Evolutionary conservation across 2,797 vertebrate genomes (phyloP).

Genomic region (Denticeps clupeoides): DNA sequence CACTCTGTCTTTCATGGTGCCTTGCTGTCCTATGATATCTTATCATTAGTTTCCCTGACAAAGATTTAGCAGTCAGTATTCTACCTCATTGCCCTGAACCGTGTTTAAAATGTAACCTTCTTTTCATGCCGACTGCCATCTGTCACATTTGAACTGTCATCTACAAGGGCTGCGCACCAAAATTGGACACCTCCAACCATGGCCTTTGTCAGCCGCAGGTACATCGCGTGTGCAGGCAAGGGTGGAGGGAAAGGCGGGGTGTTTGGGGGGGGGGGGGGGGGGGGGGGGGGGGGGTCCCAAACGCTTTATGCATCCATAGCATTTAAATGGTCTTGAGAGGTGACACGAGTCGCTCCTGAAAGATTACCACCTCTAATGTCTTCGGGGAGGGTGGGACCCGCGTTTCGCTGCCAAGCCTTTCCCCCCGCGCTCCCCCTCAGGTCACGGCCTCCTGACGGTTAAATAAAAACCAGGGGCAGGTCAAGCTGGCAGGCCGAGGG

Average conservation of each 20-base stretch:
- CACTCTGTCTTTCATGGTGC: constrained; percentile 57
- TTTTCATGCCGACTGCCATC: constrained; percentile 55
- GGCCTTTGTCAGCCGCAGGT: constrained; percentile 39
- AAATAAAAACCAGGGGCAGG: constrained; percentile 72
- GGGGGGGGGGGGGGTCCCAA: constrained; percentile 27
- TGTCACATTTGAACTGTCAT: constrained; percentile 61
- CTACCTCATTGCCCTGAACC: constrained; percentile 57
- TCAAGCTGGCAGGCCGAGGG: constrained; percentile 54
- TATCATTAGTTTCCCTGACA: constrained; percentile 74
- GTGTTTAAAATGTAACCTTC: constrained; percentile 74
- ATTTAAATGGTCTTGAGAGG: constrained; percentile 64
- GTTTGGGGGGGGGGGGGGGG: neutral
- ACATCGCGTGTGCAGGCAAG: constrained; percentile 43
- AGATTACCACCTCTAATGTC: constrained; percentile 73
- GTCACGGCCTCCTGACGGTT: constrained; percentile 68
- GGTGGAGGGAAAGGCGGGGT: constrained; percentile 30
- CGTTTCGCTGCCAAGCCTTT: constrained; percentile 57
- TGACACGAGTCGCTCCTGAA: constrained; percentile 56
- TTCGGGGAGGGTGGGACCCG: constrained; percentile 68
- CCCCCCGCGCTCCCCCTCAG: constrained; percentile 29
- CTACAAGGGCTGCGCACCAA: constrained; percentile 39
- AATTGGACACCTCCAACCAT: constrained; percentile 56
- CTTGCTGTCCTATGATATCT: constrained; percentile 64
- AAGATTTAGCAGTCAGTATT: constrained; percentile 65
- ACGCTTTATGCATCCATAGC: constrained; percentile 46